Percentiles rank a stretch among this genome's conserved stretches.
phyloP scores from a whole-genome alignment of 2,888 invertebrate species.

The Meliscaeva auricollis region DNA sequence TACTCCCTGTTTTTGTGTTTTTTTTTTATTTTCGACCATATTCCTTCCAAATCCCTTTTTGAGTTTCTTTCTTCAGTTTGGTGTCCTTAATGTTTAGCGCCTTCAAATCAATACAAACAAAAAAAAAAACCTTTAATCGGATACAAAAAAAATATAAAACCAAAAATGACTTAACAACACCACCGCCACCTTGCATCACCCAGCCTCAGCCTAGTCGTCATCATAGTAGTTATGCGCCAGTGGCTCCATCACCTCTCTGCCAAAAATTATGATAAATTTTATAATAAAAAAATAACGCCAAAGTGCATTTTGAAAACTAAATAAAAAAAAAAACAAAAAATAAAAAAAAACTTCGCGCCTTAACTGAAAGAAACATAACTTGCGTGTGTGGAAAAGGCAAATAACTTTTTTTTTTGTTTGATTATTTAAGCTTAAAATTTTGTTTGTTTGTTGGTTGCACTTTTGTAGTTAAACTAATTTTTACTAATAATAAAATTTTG shows the following conservation, averaged over 20 bases:
- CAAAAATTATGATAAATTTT: conserved; percentile 37
- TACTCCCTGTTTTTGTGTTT: background rate
- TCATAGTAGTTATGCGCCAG: conserved; percentile 72
- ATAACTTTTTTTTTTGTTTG: conserved; percentile 60
- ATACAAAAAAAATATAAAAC: conserved; percentile 18
- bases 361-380: conserved; percentile 34
- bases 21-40: conserved; percentile 1
- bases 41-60: conserved; percentile 22
- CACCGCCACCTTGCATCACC: conserved; percentile 55
- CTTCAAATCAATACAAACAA: conserved; percentile 17
- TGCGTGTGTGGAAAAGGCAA: conserved; percentile 74
- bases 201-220: conserved; percentile 57
- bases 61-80: conserved; percentile 45
- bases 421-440: conserved; percentile 28
- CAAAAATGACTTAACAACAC: conserved; percentile 39
- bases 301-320: conserved; percentile 48
- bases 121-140: conserved; percentile 34
- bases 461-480: conserved; percentile 39
- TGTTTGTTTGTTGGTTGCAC: conserved; percentile 58
- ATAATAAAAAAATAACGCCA: conserved; percentile 15
- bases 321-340: conserved; percentile 19
- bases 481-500: background rate
- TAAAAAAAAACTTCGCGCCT: conserved; percentile 45
- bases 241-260: conserved; percentile 63
- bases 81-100: conserved; percentile 67